phyloP scores from a whole-genome alignment of 2,113 vertebrate genomes.

The Brachirus orientalis region DNA sequence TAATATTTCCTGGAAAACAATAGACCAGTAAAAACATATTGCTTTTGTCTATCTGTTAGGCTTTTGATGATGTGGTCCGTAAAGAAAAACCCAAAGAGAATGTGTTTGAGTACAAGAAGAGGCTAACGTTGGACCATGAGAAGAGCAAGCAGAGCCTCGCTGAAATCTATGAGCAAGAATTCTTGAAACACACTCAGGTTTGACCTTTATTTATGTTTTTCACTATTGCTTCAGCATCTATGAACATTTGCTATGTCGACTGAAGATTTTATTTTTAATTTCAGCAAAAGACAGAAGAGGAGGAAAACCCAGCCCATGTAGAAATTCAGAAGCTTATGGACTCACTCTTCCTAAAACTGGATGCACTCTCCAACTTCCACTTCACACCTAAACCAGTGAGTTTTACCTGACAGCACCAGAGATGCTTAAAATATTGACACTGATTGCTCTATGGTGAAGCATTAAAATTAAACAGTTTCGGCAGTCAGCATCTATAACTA shows the following conservation, averaged over 20 bases:
- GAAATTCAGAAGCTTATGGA: constrained; percentile 96
- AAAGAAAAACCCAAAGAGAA: constrained; percentile 97
- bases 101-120: constrained; percentile 93
- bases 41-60: constrained; percentile 82
- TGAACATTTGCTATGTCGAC: neutral
- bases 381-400: constrained; percentile 96
- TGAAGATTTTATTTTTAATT: constrained; percentile 14
- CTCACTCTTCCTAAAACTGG: constrained; percentile 91
- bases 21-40: neutral
- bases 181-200: constrained; percentile 92
- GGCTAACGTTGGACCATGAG: constrained; percentile 92
- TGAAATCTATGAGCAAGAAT: constrained; percentile 96
- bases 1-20: neutral
- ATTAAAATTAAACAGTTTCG: too few species aligned
- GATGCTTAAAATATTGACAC: neutral
- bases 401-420: constrained; percentile 23
- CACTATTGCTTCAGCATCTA: neutral
- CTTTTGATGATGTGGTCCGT: constrained; percentile 94
- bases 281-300: constrained; percentile 88
- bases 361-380: constrained; percentile 96
- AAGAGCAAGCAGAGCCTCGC: constrained; percentile 97
- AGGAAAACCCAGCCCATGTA: constrained; percentile 91
- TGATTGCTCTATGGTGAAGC: too few species aligned
- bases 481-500: too few species aligned
- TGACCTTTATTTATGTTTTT: constrained; percentile 9